Evolutionary conservation across 30 jellyfish, hydroid and myxozoan species (phyloP).

Genomic region (Rhopilema esculentum): DNA sequence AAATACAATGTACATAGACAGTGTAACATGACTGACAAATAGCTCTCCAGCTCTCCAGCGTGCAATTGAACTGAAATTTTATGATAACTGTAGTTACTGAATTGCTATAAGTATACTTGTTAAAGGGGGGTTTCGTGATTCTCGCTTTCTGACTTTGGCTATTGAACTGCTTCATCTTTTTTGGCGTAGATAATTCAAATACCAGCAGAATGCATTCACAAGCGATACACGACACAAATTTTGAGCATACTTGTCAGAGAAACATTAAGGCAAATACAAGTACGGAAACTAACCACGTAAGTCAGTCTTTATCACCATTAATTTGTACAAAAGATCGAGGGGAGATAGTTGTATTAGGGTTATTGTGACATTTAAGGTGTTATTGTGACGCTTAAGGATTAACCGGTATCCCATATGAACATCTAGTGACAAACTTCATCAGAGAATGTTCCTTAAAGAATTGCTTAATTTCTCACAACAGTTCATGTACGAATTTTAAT

Average conservation of each 20-base stretch:
- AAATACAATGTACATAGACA: no score
- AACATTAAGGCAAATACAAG: conserved; percentile 7
- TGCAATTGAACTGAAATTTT: no score
- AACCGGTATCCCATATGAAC: no score
- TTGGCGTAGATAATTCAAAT: conserved; percentile 40
- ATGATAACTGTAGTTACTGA: not conserved
- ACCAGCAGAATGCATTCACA: conserved; percentile 66
- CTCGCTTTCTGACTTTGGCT: not conserved
- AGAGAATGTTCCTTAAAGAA: no score
- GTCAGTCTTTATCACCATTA: not conserved
- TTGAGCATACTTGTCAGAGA: conserved; percentile 52
- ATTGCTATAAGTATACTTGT: not conserved
- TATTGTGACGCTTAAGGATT: no score
- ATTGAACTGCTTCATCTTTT: not conserved
- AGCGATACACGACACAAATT: conserved; percentile 50
- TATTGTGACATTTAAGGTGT: not conserved
- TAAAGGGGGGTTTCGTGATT: no score
- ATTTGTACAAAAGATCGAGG: not conserved
- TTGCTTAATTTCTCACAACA: no score
- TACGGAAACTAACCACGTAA: not conserved
- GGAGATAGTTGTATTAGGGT: not conserved
- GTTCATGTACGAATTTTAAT: no score
- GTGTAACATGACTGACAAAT: no score
- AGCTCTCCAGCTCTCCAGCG: no score
- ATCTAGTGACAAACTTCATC: no score